Percentiles rank a stretch among this genome's conserved stretches.
phyloP scores from a whole-genome alignment of 1,140 invertebrate species.

The Anagrus nilaparvatae region DNA sequence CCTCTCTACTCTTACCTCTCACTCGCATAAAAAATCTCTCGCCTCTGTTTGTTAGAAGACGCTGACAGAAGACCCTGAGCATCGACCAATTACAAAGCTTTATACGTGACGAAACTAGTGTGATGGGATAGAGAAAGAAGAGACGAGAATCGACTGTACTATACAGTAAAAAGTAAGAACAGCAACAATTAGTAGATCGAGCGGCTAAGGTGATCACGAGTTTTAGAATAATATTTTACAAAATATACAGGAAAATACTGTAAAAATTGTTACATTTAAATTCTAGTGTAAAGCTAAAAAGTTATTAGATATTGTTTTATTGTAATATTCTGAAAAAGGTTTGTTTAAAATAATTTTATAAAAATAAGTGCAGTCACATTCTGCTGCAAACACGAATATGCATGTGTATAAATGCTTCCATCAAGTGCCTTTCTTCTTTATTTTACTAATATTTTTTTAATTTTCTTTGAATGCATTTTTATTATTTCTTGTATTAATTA shows the following conservation, averaged over 20 bases:
- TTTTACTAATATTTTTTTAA: background rate
- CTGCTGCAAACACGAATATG: background rate
- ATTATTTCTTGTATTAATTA: too few species aligned
- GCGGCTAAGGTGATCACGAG: background rate
- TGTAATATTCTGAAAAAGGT: too few species aligned
- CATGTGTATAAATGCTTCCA: background rate
- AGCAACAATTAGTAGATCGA: conserved; percentile 9
- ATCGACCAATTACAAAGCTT: conserved; percentile 28
- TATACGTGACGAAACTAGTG: conserved; percentile 24
- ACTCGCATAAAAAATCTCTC: too few species aligned
- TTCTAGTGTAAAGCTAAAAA: conserved; percentile 22
- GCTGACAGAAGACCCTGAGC: conserved; percentile 42
- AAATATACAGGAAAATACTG: conserved; percentile 23
- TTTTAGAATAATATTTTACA: background rate
- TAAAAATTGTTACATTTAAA: conserved; percentile 27
- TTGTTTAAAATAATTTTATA: too few species aligned
- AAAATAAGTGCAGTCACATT: background rate
- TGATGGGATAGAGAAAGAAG: conserved; percentile 28
- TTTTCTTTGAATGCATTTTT: too few species aligned
- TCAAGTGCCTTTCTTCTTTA: background rate
- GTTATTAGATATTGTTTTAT: background rate
- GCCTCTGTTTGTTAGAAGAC: conserved; percentile 39
- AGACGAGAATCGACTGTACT: conserved; percentile 27
- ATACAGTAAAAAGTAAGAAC: conserved; percentile 22
- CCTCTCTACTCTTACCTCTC: too few species aligned